Conservation (phyloP, 2,113 vertebrate genomes). For the Nematolebias whitei region DNA sequence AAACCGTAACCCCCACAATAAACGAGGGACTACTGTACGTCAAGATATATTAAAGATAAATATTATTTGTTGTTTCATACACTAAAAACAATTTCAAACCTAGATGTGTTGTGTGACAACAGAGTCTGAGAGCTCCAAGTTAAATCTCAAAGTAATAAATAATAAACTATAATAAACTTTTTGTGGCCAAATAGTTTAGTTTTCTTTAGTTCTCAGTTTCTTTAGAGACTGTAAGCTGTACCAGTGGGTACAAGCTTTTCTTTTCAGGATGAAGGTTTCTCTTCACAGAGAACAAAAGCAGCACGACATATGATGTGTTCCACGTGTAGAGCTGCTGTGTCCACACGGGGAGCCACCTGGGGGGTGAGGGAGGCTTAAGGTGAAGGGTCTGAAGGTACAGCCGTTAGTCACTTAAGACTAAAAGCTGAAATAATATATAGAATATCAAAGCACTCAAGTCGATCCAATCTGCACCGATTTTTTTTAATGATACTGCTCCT, state of each 20-base stretch:
- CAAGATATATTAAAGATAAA: too few species aligned
- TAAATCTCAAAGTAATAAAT: constrained; percentile 15
- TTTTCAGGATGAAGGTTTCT: constrained; percentile 80
- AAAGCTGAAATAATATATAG: constrained; percentile 51
- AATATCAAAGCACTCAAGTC: constrained; percentile 37
- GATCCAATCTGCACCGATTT: constrained; percentile 13
- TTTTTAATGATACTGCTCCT: not conserved
- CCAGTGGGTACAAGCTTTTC: constrained; percentile 29
- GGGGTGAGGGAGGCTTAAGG: constrained; percentile 37
- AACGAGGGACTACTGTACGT: too few species aligned
- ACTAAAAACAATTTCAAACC: too few species aligned
- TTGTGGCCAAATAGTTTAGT: too few species aligned
- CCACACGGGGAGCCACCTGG: constrained; percentile 51
- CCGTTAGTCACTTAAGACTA: constrained; percentile 38
- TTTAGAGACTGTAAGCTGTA: constrained; percentile 5
- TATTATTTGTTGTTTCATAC: too few species aligned
- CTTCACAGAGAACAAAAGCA: constrained; percentile 74
- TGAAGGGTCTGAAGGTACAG: constrained; percentile 20
- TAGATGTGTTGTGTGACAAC: not conserved
- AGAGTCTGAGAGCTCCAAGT: not conserved
- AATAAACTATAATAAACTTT: too few species aligned
- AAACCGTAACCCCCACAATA: too few species aligned
- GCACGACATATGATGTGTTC: constrained; percentile 73
- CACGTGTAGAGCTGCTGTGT: constrained; percentile 67
- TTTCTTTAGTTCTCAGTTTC: constrained; percentile 1